Base-by-base conservation (phyloP, 2,888 invertebrate species). In the Plebejus anna region DNA sequence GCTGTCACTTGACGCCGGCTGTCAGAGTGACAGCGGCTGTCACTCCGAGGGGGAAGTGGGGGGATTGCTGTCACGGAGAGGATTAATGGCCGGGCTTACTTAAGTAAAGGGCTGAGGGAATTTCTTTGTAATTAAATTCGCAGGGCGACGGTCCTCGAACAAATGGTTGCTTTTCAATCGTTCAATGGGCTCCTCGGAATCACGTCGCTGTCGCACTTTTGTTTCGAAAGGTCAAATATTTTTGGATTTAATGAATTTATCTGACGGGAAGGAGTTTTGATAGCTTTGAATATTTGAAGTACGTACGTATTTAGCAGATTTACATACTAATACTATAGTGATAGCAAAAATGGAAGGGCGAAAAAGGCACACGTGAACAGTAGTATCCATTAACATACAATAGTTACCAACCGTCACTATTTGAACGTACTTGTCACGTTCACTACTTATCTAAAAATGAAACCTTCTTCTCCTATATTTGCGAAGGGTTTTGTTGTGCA, bases 61-160 rank as follows among this genome's bases (percentile, higher is more conserved):
- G 13, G 22, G 71, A 9, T 28, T 11, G 28, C 51, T 73, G 73
- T 73, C 73, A 73, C 1, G 28, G 16, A 51, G 55, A 32, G 13
- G 73, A 73, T 55, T 73, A 73, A 73, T 73, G 16, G 32, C 32
- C 51, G 51, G 55, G 55, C 55, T 73, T 55, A 55, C 73, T 73
- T 55, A 55, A 36, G 51, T 73, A 73, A 73, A 73, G 73, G 73
- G 73, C 73, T 32, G 55, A 28, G 73, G 73, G 32, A 28, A 28
- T 73, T 55, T 73, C 55, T 73, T 55, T 16, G 28, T 73, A 73
- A 73, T 73, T 73, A 73, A 73, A 73, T 73, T 72, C 72, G 38
- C 22, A 72, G 28, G 47, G 11, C 13, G 28, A 51, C 16, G 22
- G 22, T 13, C 16, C 55, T 55, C 28, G 13, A 32, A 55, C 47